Evolutionary conservation across 2,797 vertebrate species (phyloP).

Genomic region (Chrysocyon brachyurus): DNA sequence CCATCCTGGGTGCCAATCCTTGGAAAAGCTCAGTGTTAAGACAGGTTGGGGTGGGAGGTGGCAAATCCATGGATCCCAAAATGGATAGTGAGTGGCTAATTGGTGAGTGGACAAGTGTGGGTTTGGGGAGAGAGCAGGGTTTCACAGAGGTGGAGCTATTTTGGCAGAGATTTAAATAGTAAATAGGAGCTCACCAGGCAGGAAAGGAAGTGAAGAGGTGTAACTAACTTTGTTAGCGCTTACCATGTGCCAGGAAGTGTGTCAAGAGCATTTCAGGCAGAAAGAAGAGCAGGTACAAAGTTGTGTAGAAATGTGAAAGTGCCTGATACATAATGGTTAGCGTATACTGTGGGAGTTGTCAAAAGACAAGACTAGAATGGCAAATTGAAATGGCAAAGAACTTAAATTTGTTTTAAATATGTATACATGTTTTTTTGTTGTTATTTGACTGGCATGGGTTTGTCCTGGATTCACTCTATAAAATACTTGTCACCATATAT

Average conservation of each 20-base stretch:
- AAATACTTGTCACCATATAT: neutral
- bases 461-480: neutral
- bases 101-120: neutral
- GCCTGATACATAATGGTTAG: neutral
- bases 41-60: neutral
- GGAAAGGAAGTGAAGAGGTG: slow-evolving; percentile 25
- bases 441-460: neutral
- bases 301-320: slow-evolving; percentile 38
- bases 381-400: neutral
- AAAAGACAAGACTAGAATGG: slow-evolving; percentile 17
- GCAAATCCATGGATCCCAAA: neutral
- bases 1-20: neutral
- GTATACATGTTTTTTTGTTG: neutral
- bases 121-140: neutral
- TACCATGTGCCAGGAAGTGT: neutral
- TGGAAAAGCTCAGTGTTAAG: neutral
- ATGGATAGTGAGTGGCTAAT: neutral
- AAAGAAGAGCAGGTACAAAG: neutral
- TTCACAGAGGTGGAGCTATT: neutral
- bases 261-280: neutral
- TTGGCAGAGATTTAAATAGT: slow-evolving; percentile 37
- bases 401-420: neutral
- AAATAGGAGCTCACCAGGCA: neutral
- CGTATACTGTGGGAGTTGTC: neutral
- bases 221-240: neutral